Conservation (phyloP, 2,113 vertebrate genomes). For the Corynorhinus townsendii region DNA sequence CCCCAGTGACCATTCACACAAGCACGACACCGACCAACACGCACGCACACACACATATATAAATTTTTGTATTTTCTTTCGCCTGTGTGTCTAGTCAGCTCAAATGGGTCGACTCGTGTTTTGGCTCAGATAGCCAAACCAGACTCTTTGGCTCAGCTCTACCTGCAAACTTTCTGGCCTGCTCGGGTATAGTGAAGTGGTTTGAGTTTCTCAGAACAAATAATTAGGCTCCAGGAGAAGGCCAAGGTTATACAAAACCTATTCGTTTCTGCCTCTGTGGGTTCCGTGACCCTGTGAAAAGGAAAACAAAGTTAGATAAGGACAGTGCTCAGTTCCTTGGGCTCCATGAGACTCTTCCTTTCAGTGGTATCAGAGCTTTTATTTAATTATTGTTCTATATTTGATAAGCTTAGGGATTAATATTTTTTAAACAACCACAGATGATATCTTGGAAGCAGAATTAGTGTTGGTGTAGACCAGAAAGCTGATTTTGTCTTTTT, state of each 20-base stretch:
- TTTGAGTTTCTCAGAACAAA: constrained; percentile 74
- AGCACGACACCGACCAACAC: background rate
- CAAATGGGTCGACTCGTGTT: constrained; percentile 61
- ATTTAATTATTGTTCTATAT: background rate
- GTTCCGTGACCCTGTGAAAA: constrained; percentile 37
- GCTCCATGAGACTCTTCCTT: background rate
- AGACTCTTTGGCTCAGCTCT: constrained; percentile 64
- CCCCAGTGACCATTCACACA: background rate
- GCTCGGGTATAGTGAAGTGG: constrained; percentile 47
- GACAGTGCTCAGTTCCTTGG: background rate
- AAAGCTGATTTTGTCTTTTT: background rate
- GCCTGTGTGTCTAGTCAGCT: constrained; percentile 68
- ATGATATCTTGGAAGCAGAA: background rate
- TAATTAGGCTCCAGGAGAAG: constrained; percentile 64
- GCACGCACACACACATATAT: background rate
- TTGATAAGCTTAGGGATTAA: background rate
- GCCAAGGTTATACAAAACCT: constrained; percentile 54
- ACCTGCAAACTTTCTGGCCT: constrained; percentile 66
- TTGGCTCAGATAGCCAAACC: constrained; percentile 64
- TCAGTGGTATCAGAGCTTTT: background rate
- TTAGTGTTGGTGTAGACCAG: background rate
- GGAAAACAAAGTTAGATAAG: constrained; percentile 56
- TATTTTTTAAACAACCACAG: background rate
- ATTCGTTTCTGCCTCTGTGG: constrained; percentile 57
- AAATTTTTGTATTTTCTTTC: constrained; percentile 53